A percentile compares a stretch with the other conserved stretches of the same genome.
phyloP scores from a whole-genome alignment of 2,113 vertebrate species.

The Asarcornis scutulata region DNA sequence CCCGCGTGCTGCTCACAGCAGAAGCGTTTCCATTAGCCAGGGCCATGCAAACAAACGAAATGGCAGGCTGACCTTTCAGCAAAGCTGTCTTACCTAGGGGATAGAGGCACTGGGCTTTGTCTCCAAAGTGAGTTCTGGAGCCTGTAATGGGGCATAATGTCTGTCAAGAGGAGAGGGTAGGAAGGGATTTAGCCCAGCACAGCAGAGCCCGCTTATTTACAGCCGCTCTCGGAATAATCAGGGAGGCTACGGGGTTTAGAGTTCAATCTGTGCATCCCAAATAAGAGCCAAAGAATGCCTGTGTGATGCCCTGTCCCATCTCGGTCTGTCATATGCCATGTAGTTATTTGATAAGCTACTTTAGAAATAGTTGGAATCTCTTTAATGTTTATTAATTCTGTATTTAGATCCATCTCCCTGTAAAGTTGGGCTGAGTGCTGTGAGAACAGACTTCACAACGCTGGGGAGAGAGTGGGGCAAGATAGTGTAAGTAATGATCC shows the following conservation, averaged over 20 bases:
- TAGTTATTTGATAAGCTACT: background rate
- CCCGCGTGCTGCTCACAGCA: background rate
- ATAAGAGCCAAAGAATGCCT: background rate
- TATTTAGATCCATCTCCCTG: background rate
- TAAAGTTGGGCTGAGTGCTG: background rate
- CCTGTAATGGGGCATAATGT: background rate
- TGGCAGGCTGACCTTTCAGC: slow-evolving; percentile 33
- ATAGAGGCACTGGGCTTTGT: background rate
- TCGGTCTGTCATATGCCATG: background rate
- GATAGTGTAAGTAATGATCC: background rate
- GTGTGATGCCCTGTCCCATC: background rate
- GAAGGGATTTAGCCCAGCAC: background rate
- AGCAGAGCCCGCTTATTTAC: fast-evolving
- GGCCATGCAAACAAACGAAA: background rate
- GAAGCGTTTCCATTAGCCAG: background rate
- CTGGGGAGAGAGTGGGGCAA: background rate
- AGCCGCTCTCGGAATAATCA: fast-evolving
- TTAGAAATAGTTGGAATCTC: background rate
- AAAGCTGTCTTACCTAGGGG: background rate
- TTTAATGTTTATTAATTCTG: background rate
- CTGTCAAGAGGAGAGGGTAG: background rate
- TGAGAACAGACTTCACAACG: background rate
- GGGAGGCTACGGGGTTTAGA: background rate
- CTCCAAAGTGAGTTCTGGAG: background rate
- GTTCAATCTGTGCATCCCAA: background rate